Evolutionary conservation across 1,140 invertebrate genomes (phyloP), one percentile per base, ranked within the genome.

Genomic region (Anastatus disparis): DNA sequence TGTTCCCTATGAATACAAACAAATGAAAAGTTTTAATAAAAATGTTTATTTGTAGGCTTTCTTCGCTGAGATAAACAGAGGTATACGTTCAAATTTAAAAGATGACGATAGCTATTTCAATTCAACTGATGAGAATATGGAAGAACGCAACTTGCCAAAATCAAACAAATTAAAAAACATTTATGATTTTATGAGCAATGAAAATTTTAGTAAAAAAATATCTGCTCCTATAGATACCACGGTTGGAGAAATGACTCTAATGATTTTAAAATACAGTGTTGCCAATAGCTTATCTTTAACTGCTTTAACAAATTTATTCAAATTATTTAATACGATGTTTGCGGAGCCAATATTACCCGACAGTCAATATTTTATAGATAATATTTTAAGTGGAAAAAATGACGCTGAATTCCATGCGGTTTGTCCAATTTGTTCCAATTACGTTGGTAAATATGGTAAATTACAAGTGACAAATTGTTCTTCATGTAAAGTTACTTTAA

Each of bases 241-340:
- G n/a, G n/a, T n/a, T n/a, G 26, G 29, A 24, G 61, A 64, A 46
- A 48, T 66, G 4, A 40, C 53, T 53, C 13, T 66, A 10, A 53
- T 53, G 50, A 22, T 66, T 17, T 56, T 56, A 15, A 56, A 48
- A 55, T 66, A 24, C 29, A 3, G n/a, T 53, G 10, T 42, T 22
- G 22, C 6, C 12, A 66, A 66, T 20, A 26, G 40, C 40, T 66
- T 48, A 17, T 55, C 63, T 17, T 10, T 27, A 3, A 40, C 48
- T 6, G 27, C 2, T 2, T 29, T 40, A 1, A 66, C 27, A 4
- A 66, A 66, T 17, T 53, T 66, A 38, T 55, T 66, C 38, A 38
- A 66, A 66, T 29, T 66, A 13, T 20, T 66, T 12, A 66, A 66
- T 38, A 2, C 24, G 15, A 66, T 66, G 15, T 66, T 55, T 27